Conservation (phyloP, 2,113 vertebrate species). For the Catharus bicknelli region DNA sequence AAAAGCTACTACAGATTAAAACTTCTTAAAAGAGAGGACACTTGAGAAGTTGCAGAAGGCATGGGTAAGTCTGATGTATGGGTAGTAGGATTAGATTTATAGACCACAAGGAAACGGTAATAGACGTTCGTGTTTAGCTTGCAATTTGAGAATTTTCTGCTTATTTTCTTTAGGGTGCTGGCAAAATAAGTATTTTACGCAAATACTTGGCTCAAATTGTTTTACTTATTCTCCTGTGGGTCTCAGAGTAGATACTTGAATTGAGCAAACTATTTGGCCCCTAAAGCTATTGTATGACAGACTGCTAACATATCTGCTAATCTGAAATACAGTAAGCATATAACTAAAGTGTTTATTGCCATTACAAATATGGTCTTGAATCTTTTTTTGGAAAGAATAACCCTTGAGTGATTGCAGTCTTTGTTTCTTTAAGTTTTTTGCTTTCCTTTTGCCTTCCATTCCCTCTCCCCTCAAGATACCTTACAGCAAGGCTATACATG, state of each 20-base stretch:
- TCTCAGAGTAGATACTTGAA: not conserved
- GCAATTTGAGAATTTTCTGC: slow-evolving; percentile 53
- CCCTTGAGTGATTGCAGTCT: not conserved
- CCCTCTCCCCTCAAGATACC: not conserved
- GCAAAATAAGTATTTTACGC: slow-evolving; percentile 32
- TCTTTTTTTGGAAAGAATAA: not conserved
- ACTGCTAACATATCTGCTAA: slow-evolving; percentile 46
- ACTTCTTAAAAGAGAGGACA: not conserved
- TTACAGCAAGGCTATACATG: not conserved
- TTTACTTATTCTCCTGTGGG: not conserved
- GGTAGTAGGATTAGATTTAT: slow-evolving; percentile 16
- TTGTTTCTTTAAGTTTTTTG: slow-evolving; percentile 11
- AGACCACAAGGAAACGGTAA: not conserved
- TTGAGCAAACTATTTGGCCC: slow-evolving; percentile 3
- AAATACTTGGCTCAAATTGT: slow-evolving; percentile 27
- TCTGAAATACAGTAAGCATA: slow-evolving; percentile 45
- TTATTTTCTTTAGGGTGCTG: slow-evolving; percentile 44
- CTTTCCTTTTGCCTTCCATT: not conserved
- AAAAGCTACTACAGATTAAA: not conserved
- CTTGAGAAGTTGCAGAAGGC: not conserved
- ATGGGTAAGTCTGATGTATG: not conserved
- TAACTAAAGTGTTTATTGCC: slow-evolving; percentile 30
- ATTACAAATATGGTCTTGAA: slow-evolving; percentile 6
- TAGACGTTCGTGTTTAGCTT: slow-evolving; percentile 10
- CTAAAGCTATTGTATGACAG: slow-evolving; percentile 14